Evolutionary conservation across 2,888 invertebrate species (phyloP).

Genomic region (Sinodicranocentrus sp.): DNA sequence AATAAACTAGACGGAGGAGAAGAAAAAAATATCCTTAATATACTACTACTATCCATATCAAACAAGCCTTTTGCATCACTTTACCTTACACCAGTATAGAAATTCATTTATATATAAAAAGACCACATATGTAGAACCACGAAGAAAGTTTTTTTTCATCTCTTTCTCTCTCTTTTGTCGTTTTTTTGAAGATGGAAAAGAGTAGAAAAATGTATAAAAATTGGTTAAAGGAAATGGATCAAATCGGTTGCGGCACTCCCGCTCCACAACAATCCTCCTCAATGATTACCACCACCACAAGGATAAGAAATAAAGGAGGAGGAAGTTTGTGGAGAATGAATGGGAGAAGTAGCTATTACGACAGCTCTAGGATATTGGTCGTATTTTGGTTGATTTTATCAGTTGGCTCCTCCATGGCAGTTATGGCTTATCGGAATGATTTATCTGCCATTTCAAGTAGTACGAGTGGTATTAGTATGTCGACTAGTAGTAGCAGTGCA

Average conservation of each 20-base stretch:
- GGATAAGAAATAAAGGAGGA: constrained; percentile 53
- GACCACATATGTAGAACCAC: constrained; percentile 4
- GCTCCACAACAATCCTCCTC: not conserved
- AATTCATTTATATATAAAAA: constrained; percentile 15
- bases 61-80: constrained; percentile 65
- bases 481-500: constrained; percentile 13
- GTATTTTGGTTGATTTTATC: constrained; percentile 69
- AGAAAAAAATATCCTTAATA: constrained; percentile 45
- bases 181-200: constrained; percentile 12
- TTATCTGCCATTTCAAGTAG: constrained; percentile 66
- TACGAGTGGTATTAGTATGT: constrained; percentile 24
- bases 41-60: constrained; percentile 65
- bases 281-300: constrained; percentile 13
- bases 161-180: not conserved
- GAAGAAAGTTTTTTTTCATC: constrained; percentile 17
- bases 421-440: constrained; percentile 74
- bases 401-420: constrained; percentile 71
- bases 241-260: constrained; percentile 37
- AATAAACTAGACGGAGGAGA: not conserved
- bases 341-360: constrained; percentile 33
- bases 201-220: constrained; percentile 59
- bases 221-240: constrained; percentile 65
- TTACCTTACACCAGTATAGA: constrained; percentile 14
- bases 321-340: not conserved
- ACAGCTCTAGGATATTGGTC: constrained; percentile 43